These are phyloP conservation scores for Stichodactyla mertensii DNA, from an alignment of 64 coral and sea anemone genomes.

Conservation along the genomic window DNA sequence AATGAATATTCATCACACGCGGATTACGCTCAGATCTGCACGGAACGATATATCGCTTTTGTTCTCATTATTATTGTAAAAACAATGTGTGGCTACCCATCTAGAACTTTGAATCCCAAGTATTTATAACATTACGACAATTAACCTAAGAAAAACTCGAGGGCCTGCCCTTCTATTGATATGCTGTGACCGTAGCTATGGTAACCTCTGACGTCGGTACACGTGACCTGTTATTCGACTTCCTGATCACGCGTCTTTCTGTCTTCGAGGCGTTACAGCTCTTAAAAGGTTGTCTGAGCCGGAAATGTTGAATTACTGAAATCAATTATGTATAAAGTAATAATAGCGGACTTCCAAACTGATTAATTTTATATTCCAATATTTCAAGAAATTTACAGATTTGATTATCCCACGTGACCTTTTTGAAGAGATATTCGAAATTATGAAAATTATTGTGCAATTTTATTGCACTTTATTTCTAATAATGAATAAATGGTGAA, in stretches of 20 bases:
- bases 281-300: neutral
- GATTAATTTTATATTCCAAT: no score
- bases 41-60: neutral
- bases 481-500: neutral
- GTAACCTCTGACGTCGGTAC: neutral
- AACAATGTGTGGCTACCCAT: neutral
- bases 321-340: constrained; percentile 4
- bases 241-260: neutral
- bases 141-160: neutral
- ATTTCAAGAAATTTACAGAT: neutral
- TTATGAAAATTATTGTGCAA: neutral
- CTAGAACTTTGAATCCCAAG: neutral
- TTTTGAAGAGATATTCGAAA: neutral
- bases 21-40: neutral
- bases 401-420: constrained; percentile 11
- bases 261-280: neutral
- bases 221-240: neutral
- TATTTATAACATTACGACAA: neutral
- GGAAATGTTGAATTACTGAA: constrained; percentile 8
- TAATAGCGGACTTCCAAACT: neutral
- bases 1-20: neutral
- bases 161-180: neutral
- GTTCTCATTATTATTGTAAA: neutral
- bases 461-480: neutral
- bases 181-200: neutral